Evolutionary conservation across 1,140 invertebrate species (phyloP), one percentile per base, ranked within the genome.

Genomic region (Drosophila cardini): DNA sequence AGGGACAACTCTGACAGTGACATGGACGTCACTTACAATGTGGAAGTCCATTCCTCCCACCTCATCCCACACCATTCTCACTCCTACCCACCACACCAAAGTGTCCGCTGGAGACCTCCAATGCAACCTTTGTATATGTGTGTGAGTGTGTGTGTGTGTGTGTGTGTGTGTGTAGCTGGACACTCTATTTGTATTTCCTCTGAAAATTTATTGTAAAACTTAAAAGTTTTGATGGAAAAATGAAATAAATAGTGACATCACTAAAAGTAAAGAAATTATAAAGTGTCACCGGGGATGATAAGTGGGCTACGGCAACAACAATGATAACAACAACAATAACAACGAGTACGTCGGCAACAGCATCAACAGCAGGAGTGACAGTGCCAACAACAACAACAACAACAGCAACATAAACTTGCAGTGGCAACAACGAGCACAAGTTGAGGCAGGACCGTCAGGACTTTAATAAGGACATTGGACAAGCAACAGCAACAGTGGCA

Each of bases 251-350:
- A 91, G 82, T 91, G 90, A 91, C 90, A 91, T 84, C 90, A 89
- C 90, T 90, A 91, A 91, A 91, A 90, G 86, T 90, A 83, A 91
- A 91, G 90, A 91, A 90, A 91, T 91, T 91, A 91, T 91, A 91
- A 91, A 91, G 90, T 91, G 90, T 91, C 90, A 91, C 82, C 83
- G 72, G 83, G 90, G 90, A 87, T 91, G 90, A 91, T 87, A 91
- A 91, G 90, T 91, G 90, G 90, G 83, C 90, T 84, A 72, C 81
- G 85, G 67, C 77, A 89, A 55, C 74, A 87, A 38, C 56, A 85
- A 18, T 71, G 80, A 38, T 62, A 76, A 2, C 55, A 73, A 13
- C 42, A 70, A 53, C 64, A 72, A 10, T 53, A 72, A 52, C 32
- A 69, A 30, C 45, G 30, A 65, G 36, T 60, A 61, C 53, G 69